Conservation (phyloP, 2,888 invertebrate genomes). For the Drosophila phalerata region DNA sequence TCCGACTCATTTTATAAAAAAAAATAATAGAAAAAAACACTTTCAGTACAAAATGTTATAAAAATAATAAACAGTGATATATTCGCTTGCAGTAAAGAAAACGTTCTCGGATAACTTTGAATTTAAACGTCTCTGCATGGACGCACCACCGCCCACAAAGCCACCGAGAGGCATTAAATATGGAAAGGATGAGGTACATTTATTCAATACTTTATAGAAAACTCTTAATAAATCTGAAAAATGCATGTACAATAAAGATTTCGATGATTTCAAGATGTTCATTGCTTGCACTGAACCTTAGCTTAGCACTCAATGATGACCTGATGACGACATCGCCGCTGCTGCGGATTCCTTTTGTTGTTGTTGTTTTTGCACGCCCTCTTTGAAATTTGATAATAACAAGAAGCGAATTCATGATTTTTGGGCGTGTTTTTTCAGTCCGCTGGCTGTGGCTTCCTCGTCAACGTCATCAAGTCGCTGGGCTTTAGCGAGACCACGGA, state of each 20-base stretch:
- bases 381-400: constrained; percentile 46
- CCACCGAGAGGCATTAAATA: constrained; percentile 95
- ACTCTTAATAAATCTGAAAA: background rate
- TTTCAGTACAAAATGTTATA: constrained; percentile 48
- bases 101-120: constrained; percentile 48
- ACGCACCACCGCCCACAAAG: constrained; percentile 91
- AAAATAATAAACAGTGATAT: constrained; percentile 16
- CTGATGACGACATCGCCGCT: constrained; percentile 67
- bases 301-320: background rate
- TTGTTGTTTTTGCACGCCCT: constrained; percentile 62
- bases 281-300: background rate
- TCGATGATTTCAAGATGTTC: background rate
- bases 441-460: constrained; percentile 91
- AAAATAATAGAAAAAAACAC: background rate
- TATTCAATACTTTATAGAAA: constrained; percentile 10
- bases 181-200: constrained; percentile 92
- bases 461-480: constrained; percentile 97
- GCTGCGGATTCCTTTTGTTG: constrained; percentile 17
- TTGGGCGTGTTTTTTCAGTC: constrained; percentile 86
- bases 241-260: background rate
- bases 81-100: constrained; percentile 32
- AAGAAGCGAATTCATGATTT: constrained; percentile 7
- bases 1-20: constrained; percentile 33
- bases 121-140: constrained; percentile 85
- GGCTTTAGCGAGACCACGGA: constrained; percentile 97